A percentile compares a stretch with the other conserved stretches of the same genome.
These are phyloP conservation scores for Enteromius unitaeniatus DNA, from an alignment of 2,797 vertebrate genomes.

Conservation along the genomic window DNA sequence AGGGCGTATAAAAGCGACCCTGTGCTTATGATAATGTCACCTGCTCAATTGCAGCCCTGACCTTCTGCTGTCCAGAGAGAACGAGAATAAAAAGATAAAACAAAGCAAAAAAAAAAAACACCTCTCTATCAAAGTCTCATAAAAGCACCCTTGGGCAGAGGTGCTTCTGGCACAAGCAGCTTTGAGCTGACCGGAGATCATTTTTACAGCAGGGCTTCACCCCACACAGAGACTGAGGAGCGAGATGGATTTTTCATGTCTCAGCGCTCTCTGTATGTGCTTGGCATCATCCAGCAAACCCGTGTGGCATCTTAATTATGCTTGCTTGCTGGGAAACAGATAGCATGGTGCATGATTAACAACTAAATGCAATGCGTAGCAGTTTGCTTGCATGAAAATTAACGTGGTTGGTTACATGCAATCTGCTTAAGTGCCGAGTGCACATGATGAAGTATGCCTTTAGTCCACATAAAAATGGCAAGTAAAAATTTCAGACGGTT, in stretches of 20 bases:
- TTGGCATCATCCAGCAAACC: conserved; percentile 33
- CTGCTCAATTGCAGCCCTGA: conserved; percentile 83
- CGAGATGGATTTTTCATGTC: conserved; percentile 47
- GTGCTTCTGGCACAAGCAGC: conserved; percentile 54
- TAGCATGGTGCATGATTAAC: conserved; percentile 51
- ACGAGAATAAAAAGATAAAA: conserved; percentile 33
- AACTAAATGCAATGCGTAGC: conserved; percentile 24
- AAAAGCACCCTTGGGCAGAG: conserved; percentile 70
- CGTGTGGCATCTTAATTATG: conserved; percentile 31
- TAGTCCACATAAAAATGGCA: neutral
- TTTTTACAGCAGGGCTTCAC: conserved; percentile 32
- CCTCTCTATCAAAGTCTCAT: conserved; percentile 70
- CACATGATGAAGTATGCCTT: conserved; percentile 13
- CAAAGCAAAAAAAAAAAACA: conserved; percentile 69
- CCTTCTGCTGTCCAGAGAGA: conserved; percentile 71
- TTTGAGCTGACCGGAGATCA: conserved; percentile 55
- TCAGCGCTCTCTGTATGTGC: conserved; percentile 18
- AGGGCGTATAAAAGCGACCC: conserved; percentile 80
- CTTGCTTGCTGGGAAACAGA: conserved; percentile 53
- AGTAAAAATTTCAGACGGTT: neutral
- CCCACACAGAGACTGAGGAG: conserved; percentile 23
- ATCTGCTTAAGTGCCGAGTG: conserved; percentile 12
- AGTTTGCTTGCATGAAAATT: conserved; percentile 52
- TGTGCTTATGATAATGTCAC: conserved; percentile 84
- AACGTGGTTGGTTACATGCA: conserved; percentile 18